A percentile compares a stretch with the other conserved stretches of the same genome.
Conservation (phyloP, 1,140 invertebrate genomes). For the Drosophila serrata region DNA sequence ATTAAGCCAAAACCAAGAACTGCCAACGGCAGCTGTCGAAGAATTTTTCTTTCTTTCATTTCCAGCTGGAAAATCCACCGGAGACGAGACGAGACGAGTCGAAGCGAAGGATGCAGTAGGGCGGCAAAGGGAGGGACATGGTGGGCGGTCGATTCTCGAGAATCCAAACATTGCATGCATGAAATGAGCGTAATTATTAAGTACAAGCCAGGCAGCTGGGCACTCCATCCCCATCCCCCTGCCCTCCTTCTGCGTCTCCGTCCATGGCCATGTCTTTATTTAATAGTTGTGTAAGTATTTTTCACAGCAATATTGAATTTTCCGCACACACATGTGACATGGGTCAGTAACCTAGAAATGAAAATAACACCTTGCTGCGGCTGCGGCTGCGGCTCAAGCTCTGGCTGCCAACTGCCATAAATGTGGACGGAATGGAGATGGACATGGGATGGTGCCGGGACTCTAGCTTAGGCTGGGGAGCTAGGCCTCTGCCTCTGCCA, state of each 20-base stretch:
- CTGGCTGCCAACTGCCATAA: constrained; percentile 76
- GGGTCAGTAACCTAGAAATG: constrained; percentile 83
- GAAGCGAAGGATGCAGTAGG: constrained; percentile 19
- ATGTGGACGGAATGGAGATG: constrained; percentile 72
- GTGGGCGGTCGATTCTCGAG: constrained; percentile 70
- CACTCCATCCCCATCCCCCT: constrained; percentile 30
- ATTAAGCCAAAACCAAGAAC: constrained; percentile 72
- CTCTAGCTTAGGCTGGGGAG: constrained; percentile 7
- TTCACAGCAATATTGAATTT: constrained; percentile 84
- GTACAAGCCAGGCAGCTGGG: constrained; percentile 66
- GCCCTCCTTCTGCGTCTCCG: constrained; percentile 6
- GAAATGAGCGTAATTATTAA: constrained; percentile 84
- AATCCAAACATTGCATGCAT: constrained; percentile 82
- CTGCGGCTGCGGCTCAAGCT: constrained; percentile 29
- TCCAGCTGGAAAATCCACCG: constrained; percentile 73
- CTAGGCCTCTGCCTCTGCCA: constrained; percentile 11
- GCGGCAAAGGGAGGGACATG: constrained; percentile 37
- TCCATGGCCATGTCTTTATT: constrained; percentile 72
- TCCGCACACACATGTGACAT: constrained; percentile 81
- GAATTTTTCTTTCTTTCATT: constrained; percentile 80
- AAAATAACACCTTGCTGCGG: constrained; percentile 80
- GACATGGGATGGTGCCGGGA: constrained; percentile 48
- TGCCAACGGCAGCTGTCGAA: constrained; percentile 69
- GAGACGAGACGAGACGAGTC: constrained; percentile 2
- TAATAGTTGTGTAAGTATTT: constrained; percentile 83